Base-by-base conservation (phyloP, 2,113 vertebrate species). In the Propithecus coquereli region DNA sequence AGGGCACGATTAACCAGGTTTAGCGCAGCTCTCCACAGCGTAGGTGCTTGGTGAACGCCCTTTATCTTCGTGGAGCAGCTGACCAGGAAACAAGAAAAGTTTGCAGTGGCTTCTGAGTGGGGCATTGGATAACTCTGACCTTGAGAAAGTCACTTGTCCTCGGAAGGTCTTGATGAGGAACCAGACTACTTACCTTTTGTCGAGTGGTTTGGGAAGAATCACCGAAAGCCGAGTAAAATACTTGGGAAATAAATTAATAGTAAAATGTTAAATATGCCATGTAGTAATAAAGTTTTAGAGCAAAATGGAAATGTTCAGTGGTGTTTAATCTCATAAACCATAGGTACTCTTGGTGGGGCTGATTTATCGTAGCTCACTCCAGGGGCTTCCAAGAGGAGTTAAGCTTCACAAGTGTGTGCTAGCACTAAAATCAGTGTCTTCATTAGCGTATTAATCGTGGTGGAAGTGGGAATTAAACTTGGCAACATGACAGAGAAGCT, bases 381-480 rank as follows among this genome's bases (percentile, higher is more conserved):
- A 47, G 92, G 92, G 92, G 84, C 95, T 94, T 54, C 66, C 80
- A 25, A 95, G 95, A 52, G 70, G 73, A 54, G 88, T 0, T 2
- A 79, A 79, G 57, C 95, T 90, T 90, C 88, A 82, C 79, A 57
- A 63, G 77, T 32, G 13, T 57, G 25, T 6, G 10, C 74, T 40
- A 71, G 94, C n/a, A 4, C 45, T 45, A 2, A 97, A 47, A 90
- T 97, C 93, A 96, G 74, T 77, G 97, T 98, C 97, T 97, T 96
- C 98, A 68, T 95, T 97, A 96, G 71, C 95, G 87, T 47, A 54
- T 92, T 87, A 84, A 80, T 93, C 20, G 50, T 20, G 12, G 63
- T 65, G 85, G 63, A 95, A 87, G 74, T 93, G 68, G 90, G 65
- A 97, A 93, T 96, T 98, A 90, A 96, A 79, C 68, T 37, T 32